Evolutionary conservation across 2,888 invertebrate genomes (phyloP).

Genomic region (Arge pagana): DNA sequence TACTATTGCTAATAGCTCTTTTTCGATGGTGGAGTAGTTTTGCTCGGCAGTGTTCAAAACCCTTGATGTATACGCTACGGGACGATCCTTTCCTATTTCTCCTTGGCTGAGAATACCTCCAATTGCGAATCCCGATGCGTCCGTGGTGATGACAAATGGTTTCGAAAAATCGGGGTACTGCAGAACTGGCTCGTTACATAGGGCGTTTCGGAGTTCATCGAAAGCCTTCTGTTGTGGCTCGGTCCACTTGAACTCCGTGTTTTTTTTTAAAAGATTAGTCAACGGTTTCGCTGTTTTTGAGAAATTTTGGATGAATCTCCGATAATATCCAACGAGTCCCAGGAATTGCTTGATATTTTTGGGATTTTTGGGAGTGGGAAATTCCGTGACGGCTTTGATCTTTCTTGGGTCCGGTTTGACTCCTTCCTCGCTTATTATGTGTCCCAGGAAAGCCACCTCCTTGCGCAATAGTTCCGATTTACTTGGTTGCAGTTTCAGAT

Average conservation of each 20-base stretch:
- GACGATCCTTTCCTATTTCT: neutral
- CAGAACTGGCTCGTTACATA: neutral
- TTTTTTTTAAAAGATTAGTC: neutral
- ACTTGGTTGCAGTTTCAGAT: neutral
- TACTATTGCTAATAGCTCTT: neutral
- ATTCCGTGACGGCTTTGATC: neutral
- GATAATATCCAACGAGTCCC: neutral
- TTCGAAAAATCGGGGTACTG: constrained; percentile 1
- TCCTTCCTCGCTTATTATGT: neutral
- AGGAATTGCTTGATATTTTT: neutral
- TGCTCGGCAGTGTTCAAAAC: neutral
- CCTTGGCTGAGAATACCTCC: neutral
- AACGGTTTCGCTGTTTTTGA: neutral
- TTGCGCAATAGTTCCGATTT: neutral
- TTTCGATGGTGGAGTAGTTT: neutral
- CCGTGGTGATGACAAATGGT: neutral
- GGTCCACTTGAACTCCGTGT: neutral
- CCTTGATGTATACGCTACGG: neutral
- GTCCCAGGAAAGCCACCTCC: neutral
- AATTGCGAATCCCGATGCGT: neutral
- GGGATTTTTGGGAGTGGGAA: neutral
- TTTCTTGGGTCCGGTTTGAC: neutral
- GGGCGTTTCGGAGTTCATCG: neutral
- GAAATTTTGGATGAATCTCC: neutral
- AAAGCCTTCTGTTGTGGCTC: neutral